Evolutionary conservation across 1,140 invertebrate genomes (phyloP).

Genomic region (Chironomus tepperi): DNA sequence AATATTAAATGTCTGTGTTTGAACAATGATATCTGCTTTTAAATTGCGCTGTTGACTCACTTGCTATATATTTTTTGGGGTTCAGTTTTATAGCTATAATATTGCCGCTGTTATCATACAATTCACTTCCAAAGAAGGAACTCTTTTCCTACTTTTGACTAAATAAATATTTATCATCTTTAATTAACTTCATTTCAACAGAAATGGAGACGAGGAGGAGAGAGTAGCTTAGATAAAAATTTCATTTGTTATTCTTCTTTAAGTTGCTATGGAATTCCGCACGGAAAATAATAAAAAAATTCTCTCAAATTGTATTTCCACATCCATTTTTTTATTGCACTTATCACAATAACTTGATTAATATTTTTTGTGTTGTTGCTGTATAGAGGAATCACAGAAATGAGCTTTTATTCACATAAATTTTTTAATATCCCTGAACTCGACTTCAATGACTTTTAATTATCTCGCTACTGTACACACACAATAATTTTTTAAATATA

Average conservation of each 20-base stretch:
- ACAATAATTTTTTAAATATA: too few species aligned
- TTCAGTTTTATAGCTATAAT: too few species aligned
- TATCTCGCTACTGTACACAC: background rate
- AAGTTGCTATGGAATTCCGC: background rate
- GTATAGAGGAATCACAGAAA: constrained; percentile 20
- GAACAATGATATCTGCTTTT: too few species aligned
- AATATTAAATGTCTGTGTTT: too few species aligned
- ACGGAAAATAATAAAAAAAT: background rate
- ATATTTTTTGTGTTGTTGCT: background rate
- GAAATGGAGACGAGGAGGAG: background rate
- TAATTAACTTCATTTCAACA: background rate
- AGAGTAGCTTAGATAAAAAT: background rate
- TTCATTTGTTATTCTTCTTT: background rate
- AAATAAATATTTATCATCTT: constrained; percentile 8
- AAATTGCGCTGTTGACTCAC: too few species aligned
- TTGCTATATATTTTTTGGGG: too few species aligned
- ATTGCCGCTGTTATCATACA: too few species aligned
- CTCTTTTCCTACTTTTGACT: background rate
- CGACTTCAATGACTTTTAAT: constrained; percentile 3
- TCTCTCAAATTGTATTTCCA: too few species aligned
- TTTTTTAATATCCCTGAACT: constrained; percentile 18
- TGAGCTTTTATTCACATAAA: background rate
- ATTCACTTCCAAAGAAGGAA: background rate
- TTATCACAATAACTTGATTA: too few species aligned
- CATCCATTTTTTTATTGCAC: too few species aligned